A percentile compares a stretch with the other conserved stretches of the same genome.
phyloP scores from a whole-genome alignment of 2,113 vertebrate genomes.

The Hydrochoerus hydrochaeris region DNA sequence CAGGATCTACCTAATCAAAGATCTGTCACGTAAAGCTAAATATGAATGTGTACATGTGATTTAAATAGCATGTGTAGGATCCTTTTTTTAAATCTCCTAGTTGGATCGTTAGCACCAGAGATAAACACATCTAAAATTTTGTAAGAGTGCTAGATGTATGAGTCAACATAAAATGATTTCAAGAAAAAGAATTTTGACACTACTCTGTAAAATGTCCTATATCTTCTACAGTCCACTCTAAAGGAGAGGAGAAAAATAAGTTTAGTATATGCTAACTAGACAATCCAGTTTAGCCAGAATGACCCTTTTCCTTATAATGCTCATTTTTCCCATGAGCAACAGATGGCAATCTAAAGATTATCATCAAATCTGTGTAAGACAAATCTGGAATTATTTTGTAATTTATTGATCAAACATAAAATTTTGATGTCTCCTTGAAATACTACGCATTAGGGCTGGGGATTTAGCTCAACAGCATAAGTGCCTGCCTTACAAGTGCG shows the following conservation, averaged over 20 bases:
- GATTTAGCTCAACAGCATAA: too few species aligned
- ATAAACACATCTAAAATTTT: background rate
- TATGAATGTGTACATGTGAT: background rate
- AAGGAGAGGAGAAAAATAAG: background rate
- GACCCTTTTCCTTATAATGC: background rate
- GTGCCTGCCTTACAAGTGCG: too few species aligned
- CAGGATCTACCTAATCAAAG: background rate
- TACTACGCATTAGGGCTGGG: background rate
- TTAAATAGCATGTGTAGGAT: background rate
- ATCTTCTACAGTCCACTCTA: background rate
- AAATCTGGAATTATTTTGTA: background rate
- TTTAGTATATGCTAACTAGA: background rate
- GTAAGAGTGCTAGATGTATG: background rate
- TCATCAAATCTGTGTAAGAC: background rate
- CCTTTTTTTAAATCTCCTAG: background rate
- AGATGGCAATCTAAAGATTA: background rate
- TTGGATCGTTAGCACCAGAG: background rate
- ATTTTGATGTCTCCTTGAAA: background rate
- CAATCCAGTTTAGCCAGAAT: background rate
- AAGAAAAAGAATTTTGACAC: constrained; percentile 6
- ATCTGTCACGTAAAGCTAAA: background rate
- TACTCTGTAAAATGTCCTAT: background rate
- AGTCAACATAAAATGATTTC: constrained; percentile 43
- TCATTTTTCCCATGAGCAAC: background rate
- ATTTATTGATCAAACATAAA: background rate